Conservation (phyloP, 2,888 invertebrate species). For the Phania funesta region DNA sequence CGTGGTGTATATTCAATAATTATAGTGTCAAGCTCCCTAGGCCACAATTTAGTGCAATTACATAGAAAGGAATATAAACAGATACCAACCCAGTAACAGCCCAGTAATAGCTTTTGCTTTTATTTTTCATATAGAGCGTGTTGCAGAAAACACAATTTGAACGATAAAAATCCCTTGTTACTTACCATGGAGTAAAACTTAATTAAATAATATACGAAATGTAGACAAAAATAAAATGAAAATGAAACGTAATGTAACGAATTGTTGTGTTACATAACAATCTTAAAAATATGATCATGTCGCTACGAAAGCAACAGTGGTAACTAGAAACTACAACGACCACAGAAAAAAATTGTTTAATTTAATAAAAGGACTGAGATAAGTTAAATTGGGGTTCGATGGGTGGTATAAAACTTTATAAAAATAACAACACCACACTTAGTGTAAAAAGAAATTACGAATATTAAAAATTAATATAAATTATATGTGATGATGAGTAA, state of each 20-base stretch:
- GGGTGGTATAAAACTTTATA: no score
- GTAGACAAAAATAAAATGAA: not conserved
- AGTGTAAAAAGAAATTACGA: no score
- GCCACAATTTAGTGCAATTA: slow-evolving; percentile 62
- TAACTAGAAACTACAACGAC: not conserved
- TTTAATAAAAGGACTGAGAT: not conserved
- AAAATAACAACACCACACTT: no score
- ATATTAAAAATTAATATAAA: no score
- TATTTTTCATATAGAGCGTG: not conserved
- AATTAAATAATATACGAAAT: slow-evolving; percentile 47
- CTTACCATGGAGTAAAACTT: slow-evolving; percentile 19
- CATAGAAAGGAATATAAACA: slow-evolving; percentile 32
- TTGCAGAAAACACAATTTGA: slow-evolving; percentile 22
- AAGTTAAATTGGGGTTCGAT: no score
- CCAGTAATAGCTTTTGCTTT: slow-evolving; percentile 4
- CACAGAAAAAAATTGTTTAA: not conserved
- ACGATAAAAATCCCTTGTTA: slow-evolving; percentile 52
- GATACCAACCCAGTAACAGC: slow-evolving; percentile 19
- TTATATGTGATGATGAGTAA: no score
- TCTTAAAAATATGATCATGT: not conserved
- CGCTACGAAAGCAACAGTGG: not conserved
- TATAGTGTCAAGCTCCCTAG: slow-evolving; percentile 51
- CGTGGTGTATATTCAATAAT: slow-evolving; percentile 46
- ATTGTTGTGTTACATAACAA: slow-evolving; percentile 5
- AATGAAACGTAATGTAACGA: not conserved